Conservation (phyloP, 2,797 vertebrate genomes). For the Clarias platycephalus region DNA sequence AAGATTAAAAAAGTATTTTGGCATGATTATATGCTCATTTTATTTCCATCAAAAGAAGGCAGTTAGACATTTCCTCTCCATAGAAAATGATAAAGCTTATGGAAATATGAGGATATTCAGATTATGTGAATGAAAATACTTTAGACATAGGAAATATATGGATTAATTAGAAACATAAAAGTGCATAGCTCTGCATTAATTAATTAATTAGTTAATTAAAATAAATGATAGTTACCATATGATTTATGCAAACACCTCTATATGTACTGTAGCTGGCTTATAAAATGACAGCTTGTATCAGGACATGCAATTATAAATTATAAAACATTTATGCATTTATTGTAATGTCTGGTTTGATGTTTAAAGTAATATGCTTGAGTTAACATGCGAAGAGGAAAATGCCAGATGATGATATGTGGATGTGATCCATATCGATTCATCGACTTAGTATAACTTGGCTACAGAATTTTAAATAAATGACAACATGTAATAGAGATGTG, state of each 20-base stretch:
- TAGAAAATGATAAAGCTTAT: constrained; percentile 39
- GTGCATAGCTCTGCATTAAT: constrained; percentile 48
- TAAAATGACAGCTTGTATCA: constrained; percentile 43
- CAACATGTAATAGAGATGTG: too few relatives aligned
- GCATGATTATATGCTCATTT: constrained; percentile 31
- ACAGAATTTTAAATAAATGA: neutral
- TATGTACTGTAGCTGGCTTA: constrained; percentile 30
- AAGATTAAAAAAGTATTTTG: constrained; percentile 32
- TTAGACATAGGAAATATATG: constrained; percentile 28
- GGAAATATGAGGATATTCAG: constrained; percentile 45
- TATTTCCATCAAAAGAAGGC: constrained; percentile 38
- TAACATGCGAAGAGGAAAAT: constrained; percentile 23
- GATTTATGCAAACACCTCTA: constrained; percentile 35
- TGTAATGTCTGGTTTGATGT: constrained; percentile 46
- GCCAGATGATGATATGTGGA: constrained; percentile 22
- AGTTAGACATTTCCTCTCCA: constrained; percentile 42
- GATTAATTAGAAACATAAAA: constrained; percentile 46
- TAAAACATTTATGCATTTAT: constrained; percentile 32
- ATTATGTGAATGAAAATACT: constrained; percentile 44
- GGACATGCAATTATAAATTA: constrained; percentile 43
- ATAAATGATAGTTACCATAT: constrained; percentile 36
- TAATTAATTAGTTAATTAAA: neutral
- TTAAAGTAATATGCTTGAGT: constrained; percentile 44
- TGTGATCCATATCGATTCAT: neutral
- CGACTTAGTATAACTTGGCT: neutral